Conservation (phyloP, 2,797 vertebrate species). For the Aeoliscus strigatus region DNA sequence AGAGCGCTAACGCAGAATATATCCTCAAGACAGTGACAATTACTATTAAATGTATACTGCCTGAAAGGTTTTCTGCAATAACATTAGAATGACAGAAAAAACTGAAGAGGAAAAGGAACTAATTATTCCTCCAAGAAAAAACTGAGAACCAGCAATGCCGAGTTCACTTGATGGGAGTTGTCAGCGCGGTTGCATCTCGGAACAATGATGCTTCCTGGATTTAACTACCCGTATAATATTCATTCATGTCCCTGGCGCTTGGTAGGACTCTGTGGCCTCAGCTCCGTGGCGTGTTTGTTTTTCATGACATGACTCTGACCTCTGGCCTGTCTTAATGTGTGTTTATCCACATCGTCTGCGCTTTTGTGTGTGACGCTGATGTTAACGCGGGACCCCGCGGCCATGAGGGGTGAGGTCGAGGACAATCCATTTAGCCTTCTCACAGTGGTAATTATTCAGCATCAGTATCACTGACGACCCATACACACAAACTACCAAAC, state of each 20-base stretch:
- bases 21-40: constrained; percentile 14
- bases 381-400: constrained; percentile 18
- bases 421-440: constrained; percentile 59
- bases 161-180: constrained; percentile 22
- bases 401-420: constrained; percentile 36
- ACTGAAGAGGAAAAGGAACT: constrained; percentile 10
- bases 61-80: constrained; percentile 17
- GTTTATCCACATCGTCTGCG: constrained; percentile 13
- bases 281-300: constrained; percentile 18
- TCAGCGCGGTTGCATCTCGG: constrained; percentile 21
- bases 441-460: constrained; percentile 61
- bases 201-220: constrained; percentile 17
- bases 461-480: constrained; percentile 42
- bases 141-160: constrained; percentile 15
- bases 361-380: constrained; percentile 23
- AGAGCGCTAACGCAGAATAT: too few relatives aligned
- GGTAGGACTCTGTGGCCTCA: constrained; percentile 7
- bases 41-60: constrained; percentile 7
- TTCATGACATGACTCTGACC: constrained; percentile 21
- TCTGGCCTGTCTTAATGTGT: constrained; percentile 24
- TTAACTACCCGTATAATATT: constrained; percentile 40
- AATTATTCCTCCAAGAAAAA: constrained; percentile 37
- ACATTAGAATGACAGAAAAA: constrained; percentile 1
- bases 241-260: constrained; percentile 27
- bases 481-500: constrained; percentile 33